These are phyloP conservation scores for Pholis gunnellus DNA, from an alignment of 2,113 vertebrate genomes.

Conservation along the genomic window DNA sequence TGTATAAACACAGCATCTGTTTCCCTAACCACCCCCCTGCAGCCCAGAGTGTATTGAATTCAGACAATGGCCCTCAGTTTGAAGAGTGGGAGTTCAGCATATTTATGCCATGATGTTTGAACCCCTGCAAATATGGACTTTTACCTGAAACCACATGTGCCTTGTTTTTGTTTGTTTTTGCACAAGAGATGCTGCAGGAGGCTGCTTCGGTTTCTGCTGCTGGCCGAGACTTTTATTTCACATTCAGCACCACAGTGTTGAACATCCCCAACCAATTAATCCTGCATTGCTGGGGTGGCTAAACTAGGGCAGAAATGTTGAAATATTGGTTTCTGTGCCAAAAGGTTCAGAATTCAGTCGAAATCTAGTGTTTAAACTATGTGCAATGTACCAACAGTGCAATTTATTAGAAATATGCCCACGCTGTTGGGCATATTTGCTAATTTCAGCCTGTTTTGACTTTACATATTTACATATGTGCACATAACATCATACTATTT, in stretches of 20 bases:
- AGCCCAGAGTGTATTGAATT: conserved; percentile 63
- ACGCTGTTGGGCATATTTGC: neutral
- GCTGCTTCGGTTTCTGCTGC: neutral
- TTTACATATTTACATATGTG: neutral
- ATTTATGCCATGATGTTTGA: conserved; percentile 76
- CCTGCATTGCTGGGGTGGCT: neutral
- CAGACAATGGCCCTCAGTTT: conserved; percentile 76
- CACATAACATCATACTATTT: neutral
- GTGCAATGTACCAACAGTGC: too few relatives aligned
- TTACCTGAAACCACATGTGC: conserved; percentile 68
- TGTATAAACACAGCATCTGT: conserved; percentile 83
- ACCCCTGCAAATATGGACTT: conserved; percentile 56
- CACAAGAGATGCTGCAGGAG: conserved; percentile 5
- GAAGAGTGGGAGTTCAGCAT: conserved; percentile 68
- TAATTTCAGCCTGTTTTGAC: neutral
- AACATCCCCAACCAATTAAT: neutral
- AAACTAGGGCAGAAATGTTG: neutral
- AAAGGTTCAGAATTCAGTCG: neutral
- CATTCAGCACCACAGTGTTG: neutral
- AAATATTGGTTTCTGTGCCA: neutral
- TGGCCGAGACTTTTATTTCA: neutral
- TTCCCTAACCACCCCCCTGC: conserved; percentile 72
- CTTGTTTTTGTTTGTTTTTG: conserved; percentile 11
- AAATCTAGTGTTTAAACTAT: neutral
- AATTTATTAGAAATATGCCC: neutral